Evolutionary conservation across 2,113 vertebrate genomes (phyloP).

Genomic region (Colius striatus): DNA sequence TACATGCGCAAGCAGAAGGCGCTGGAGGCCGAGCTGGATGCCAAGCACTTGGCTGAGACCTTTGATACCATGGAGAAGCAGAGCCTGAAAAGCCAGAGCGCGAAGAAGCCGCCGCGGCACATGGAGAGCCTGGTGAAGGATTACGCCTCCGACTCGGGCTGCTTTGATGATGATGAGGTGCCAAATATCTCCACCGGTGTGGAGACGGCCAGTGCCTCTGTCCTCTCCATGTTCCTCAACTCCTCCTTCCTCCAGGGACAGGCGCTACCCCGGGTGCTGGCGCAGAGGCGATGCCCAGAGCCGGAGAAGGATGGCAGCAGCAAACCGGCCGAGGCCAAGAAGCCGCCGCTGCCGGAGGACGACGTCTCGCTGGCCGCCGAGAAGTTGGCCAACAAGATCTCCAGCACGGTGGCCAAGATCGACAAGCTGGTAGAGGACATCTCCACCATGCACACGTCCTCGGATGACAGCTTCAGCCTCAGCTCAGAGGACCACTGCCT

Average conservation of each 20-base stretch:
- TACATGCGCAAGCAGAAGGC: constrained; percentile 97
- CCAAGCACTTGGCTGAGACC: constrained; percentile 90
- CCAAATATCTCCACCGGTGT: constrained; percentile 86
- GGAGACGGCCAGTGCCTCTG: constrained; percentile 84
- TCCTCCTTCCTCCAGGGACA: constrained; percentile 92
- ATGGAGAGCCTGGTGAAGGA: constrained; percentile 93
- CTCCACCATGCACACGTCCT: constrained; percentile 91
- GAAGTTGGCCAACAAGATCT: constrained; percentile 90
- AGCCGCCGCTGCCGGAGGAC: constrained; percentile 68
- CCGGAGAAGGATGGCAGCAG: constrained; percentile 79
- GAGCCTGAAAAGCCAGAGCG: constrained; percentile 79
- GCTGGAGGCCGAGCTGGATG: constrained; percentile 92
- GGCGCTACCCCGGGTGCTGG: constrained; percentile 67
- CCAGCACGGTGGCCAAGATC: constrained; percentile 91
- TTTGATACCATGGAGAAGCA: constrained; percentile 92
- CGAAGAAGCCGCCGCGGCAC: constrained; percentile 86
- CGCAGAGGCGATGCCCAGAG: constrained; percentile 76
- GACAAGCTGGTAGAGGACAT: constrained; percentile 95
- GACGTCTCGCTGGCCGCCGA: constrained; percentile 86
- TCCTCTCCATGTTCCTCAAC: constrained; percentile 91
- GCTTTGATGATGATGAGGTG: constrained; percentile 94
- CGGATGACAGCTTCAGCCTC: constrained; percentile 95
- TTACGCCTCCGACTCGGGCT: constrained; percentile 95
- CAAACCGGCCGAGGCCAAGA: constrained; percentile 61
- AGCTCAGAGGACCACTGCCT: constrained; percentile 93